Percentiles rank a stretch among this genome's conserved stretches.
Evolutionary conservation across 2,888 invertebrate genomes (phyloP).

Genomic region (Nasonia oneida): DNA sequence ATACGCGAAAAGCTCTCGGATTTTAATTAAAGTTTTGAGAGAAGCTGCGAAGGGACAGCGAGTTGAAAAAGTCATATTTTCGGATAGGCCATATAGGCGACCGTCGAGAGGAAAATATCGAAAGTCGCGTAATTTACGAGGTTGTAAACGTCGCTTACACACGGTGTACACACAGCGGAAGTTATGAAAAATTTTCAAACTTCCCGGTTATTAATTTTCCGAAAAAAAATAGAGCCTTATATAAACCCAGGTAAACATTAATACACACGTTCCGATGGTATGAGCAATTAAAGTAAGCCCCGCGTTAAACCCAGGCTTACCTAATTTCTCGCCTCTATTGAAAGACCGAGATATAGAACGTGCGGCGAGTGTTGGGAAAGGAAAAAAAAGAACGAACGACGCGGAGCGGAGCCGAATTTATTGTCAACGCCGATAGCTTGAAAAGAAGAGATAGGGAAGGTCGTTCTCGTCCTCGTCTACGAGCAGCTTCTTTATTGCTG

Average conservation of each 20-base stretch:
- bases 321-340: not conserved
- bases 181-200: conserved; percentile 26
- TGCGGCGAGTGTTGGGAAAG: not conserved
- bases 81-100: not conserved
- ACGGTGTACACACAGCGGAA: conserved; percentile 3
- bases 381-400: not conserved
- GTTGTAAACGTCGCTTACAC: conserved; percentile 46
- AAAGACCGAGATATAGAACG: not conserved
- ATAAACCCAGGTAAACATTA: not conserved
- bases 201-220: conserved; percentile 20
- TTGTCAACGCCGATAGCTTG: not conserved
- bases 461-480: not conserved
- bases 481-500: conserved; percentile 29
- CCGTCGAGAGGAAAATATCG: conserved; percentile 21
- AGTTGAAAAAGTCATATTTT: conserved; percentile 7
- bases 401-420: conserved; percentile 9
- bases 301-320: no score
- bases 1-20: no score
- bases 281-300: no score
- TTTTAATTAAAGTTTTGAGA: not conserved
- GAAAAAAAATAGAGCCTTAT: not conserved
- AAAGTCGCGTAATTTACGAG: conserved; percentile 21
- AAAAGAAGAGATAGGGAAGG: not conserved
- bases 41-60: not conserved
- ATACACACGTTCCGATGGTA: not conserved